Percentiles rank a stretch among this genome's conserved stretches.
phyloP scores from a whole-genome alignment of 2,113 vertebrate genomes.

The Percina caprodes region DNA sequence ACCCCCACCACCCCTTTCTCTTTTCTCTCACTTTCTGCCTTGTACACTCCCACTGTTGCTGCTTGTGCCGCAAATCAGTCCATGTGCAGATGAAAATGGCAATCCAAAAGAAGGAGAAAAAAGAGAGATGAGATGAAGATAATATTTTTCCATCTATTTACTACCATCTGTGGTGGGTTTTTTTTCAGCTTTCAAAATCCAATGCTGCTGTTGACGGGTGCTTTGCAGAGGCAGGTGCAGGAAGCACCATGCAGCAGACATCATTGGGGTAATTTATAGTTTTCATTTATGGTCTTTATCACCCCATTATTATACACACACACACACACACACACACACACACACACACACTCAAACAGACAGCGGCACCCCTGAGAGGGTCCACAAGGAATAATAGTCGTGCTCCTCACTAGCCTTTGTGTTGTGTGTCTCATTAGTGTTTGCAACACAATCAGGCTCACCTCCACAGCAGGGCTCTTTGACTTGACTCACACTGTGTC shows the following conservation, averaged over 20 bases:
- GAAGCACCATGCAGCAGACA: conserved; percentile 19
- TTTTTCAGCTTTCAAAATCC: conserved; percentile 13
- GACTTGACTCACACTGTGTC: conserved; percentile 37
- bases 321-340: not conserved
- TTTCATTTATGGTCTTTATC: conserved; percentile 61
- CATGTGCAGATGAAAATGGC: conserved; percentile 58
- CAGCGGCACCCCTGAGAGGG: conserved; percentile 5
- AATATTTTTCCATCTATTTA: conserved; percentile 47
- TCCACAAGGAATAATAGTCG: conserved; percentile 1
- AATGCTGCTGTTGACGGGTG: conserved; percentile 1
- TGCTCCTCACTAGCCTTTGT: conserved; percentile 33
- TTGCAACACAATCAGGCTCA: conserved; percentile 44
- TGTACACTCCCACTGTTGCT: conserved; percentile 30
- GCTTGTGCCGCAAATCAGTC: conserved; percentile 59
- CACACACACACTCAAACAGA: not conserved
- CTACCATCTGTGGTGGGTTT: conserved; percentile 25
- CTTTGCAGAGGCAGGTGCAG: conserved; percentile 35
- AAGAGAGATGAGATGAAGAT: conserved; percentile 38
- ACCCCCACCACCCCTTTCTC: not conserved
- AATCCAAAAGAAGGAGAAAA: conserved; percentile 31
- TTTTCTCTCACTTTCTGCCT: conserved; percentile 30
- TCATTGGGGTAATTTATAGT: conserved; percentile 56
- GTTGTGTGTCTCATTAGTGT: conserved; percentile 43
- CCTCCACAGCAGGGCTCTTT: conserved; percentile 25
- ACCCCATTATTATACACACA: conserved; percentile 50